These are phyloP conservation scores for Microctenopoma lineatum DNA, from an alignment of 2,797 vertebrate species.

Conservation along the genomic window DNA sequence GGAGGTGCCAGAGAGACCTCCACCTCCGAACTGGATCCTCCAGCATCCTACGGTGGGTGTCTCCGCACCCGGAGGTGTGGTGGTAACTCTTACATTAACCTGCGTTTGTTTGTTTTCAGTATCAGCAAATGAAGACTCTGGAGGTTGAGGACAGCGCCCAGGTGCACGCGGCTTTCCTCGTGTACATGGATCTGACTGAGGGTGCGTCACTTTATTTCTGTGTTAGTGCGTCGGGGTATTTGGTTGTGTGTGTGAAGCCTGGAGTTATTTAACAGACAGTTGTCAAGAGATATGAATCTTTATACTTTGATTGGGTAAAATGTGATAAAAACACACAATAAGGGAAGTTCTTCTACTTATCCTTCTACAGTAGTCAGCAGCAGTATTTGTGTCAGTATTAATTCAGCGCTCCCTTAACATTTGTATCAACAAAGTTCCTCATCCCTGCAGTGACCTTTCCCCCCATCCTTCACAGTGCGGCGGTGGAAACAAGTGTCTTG, in stretches of 20 bases:
- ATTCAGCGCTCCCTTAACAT: not conserved
- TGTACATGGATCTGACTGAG: constrained; percentile 91
- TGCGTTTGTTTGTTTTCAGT: constrained; percentile 72
- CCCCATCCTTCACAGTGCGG: constrained; percentile 67
- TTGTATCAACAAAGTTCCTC: not conserved
- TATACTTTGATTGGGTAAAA: too few species aligned
- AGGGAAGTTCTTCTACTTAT: too few species aligned
- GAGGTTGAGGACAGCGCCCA: constrained; percentile 87
- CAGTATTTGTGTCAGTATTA: too few species aligned
- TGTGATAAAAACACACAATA: too few species aligned
- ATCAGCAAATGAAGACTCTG: constrained; percentile 88
- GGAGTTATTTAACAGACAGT: too few species aligned
- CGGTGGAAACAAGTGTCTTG: constrained; percentile 89
- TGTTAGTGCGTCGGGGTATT: not conserved
- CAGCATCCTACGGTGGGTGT: constrained; percentile 73
- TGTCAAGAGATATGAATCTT: too few species aligned
- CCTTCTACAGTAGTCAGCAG: too few species aligned
- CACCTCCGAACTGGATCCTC: constrained; percentile 75
- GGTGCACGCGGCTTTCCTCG: constrained; percentile 91
- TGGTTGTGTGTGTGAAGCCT: not conserved
- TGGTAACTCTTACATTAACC: not conserved
- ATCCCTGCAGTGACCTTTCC: not conserved
- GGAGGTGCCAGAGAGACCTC: constrained; percentile 11
- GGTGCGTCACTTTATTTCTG: constrained; percentile 60
- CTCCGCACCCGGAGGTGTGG: not conserved